These are phyloP conservation scores for Oxyura jamaicensis DNA, from an alignment of 2,113 vertebrate species.

Conservation along the genomic window DNA sequence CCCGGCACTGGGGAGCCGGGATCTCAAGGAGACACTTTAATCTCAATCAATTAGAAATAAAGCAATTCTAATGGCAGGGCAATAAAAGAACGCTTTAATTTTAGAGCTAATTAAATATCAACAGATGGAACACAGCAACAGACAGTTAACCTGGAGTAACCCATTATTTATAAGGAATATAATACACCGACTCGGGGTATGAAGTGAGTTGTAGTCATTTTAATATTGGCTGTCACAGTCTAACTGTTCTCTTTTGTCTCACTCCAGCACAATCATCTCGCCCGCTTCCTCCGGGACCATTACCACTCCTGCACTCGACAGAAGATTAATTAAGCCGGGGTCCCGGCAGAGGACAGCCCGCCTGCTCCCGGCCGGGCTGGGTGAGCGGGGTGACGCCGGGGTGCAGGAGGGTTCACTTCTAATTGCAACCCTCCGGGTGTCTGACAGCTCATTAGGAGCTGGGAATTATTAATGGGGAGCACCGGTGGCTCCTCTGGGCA, in stretches of 20 bases:
- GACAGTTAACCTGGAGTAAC: constrained; percentile 81
- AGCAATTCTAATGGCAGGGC: constrained; percentile 49
- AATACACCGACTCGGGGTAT: constrained; percentile 51
- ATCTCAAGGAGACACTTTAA: constrained; percentile 59
- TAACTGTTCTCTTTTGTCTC: constrained; percentile 72
- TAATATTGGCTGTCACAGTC: constrained; percentile 77
- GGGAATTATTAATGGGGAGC: background rate
- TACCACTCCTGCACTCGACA: constrained; percentile 10
- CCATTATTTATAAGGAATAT: constrained; percentile 78
- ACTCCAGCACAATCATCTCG: constrained; percentile 52
- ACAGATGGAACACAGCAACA: constrained; percentile 77
- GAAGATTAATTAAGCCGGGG: constrained; percentile 71
- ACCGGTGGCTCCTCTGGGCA: fast-evolving
- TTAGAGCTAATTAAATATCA: constrained; percentile 85
- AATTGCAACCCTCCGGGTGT: background rate
- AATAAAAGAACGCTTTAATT: constrained; percentile 79
- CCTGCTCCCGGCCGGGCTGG: background rate
- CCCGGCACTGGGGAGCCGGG: background rate
- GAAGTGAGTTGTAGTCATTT: constrained; percentile 77
- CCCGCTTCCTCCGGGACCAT: constrained; percentile 46
- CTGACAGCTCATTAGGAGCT: background rate
- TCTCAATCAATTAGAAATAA: constrained; percentile 78
- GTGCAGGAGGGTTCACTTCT: background rate
- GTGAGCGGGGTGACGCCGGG: background rate
- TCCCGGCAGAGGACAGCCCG: background rate